Evolutionary conservation across 2,888 invertebrate species (phyloP).

Genomic region (Liposcelis brunnea): DNA sequence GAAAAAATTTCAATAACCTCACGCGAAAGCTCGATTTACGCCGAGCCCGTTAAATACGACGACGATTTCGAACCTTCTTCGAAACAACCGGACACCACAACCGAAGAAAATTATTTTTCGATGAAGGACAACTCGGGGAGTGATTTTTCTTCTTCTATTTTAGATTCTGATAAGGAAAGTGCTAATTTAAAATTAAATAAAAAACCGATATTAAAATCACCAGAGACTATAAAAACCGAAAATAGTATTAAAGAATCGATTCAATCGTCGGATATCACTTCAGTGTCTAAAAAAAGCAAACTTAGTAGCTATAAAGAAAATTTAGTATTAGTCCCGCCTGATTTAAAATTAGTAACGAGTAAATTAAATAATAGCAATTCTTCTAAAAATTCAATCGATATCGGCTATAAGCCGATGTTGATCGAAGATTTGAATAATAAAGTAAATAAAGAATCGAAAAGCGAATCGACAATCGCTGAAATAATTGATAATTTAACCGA

Average conservation of each 20-base stretch:
- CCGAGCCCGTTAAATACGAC: no score
- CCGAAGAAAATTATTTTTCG: conserved; percentile 20
- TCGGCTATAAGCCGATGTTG: background rate
- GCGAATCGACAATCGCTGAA: background rate
- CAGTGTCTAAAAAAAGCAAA: conserved; percentile 7
- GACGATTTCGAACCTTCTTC: no score
- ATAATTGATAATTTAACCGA: background rate
- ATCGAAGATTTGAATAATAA: background rate
- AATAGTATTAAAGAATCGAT: conserved; percentile 14
- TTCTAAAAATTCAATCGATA: background rate
- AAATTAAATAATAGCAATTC: background rate
- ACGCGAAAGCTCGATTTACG: no score
- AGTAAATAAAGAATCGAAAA: background rate
- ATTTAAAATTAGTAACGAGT: background rate
- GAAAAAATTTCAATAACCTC: conserved; percentile 14
- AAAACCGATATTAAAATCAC: conserved; percentile 19
- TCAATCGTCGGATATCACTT: conserved; percentile 18
- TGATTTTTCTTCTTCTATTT: conserved; percentile 3
- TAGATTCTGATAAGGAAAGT: conserved; percentile 15
- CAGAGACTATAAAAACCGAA: conserved; percentile 19
- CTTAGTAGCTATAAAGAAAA: conserved; percentile 5
- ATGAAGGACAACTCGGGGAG: conserved; percentile 16
- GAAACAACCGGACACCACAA: conserved; percentile 13
- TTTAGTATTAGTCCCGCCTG: conserved; percentile 2
- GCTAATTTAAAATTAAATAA: conserved; percentile 18